A percentile compares a stretch with the other conserved stretches of the same genome.
These are phyloP conservation scores for Acrocephalus arundinaceus DNA, from an alignment of 2,113 vertebrate species.

Conservation along the genomic window DNA sequence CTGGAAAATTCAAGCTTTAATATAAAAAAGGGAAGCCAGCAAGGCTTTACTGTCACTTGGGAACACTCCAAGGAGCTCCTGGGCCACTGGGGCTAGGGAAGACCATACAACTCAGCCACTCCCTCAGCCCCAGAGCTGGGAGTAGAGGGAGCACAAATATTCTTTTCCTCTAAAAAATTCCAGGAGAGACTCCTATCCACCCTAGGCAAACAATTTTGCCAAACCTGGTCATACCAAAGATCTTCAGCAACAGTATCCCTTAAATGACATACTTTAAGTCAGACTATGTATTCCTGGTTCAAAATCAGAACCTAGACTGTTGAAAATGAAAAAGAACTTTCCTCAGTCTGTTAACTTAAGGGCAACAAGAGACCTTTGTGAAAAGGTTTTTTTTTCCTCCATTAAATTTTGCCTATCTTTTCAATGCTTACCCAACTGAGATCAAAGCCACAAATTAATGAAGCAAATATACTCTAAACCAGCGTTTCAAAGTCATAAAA, in stretches of 20 bases:
- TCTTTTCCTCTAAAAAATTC: neutral
- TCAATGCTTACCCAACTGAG: slow-evolving; percentile 2
- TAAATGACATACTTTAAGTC: neutral
- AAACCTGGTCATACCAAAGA: neutral
- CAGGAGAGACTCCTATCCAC: neutral
- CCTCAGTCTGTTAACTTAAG: neutral
- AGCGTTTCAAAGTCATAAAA: slow-evolving; percentile 37
- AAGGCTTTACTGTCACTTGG: neutral
- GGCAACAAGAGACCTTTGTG: neutral
- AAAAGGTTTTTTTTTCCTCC: neutral
- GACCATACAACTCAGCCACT: neutral
- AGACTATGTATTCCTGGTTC: neutral
- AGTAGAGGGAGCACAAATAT: neutral
- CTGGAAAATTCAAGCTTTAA: neutral
- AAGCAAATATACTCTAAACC: slow-evolving; percentile 14
- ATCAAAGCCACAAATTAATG: slow-evolving; percentile 43
- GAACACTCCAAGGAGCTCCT: neutral
- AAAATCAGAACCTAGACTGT: neutral
- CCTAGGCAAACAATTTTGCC: neutral
- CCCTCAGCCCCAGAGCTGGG: neutral
- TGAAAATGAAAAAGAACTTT: neutral
- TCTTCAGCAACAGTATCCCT: neutral
- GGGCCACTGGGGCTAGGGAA: neutral
- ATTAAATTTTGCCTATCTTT: slow-evolving; percentile 8
- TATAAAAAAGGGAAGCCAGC: neutral